Evolutionary conservation across 2,797 vertebrate species (phyloP), one percentile per base, ranked within the genome.

Genomic region (Taeniopygia guttata): DNA sequence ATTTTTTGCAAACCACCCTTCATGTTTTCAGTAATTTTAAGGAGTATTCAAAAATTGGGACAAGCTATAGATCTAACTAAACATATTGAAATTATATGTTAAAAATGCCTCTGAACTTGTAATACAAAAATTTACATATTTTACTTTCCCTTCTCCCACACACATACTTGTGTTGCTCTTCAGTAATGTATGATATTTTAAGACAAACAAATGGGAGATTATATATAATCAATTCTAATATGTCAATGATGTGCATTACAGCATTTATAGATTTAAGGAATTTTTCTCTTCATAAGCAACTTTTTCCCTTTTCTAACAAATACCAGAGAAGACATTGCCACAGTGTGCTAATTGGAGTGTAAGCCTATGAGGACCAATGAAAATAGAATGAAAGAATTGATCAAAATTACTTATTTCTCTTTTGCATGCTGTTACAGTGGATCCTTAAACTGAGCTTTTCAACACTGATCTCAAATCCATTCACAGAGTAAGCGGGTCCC

Each of bases 401-500:
- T 55, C 22, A 58, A 69, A 87, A 86, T 55, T 0, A 42, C 16
- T 48, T 13, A 63, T 83, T 52, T 72, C 34, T 15, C 32, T 63
- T 77, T 59, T 0, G 0, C 30, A 6, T 36, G 32, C 32, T 43
- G 13, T 45, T 83, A 67, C 16, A 85, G 54, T 14, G 5, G 12
- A 30, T 91, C 38, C 54, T 67, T 49, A 77, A 62, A 89, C 7
- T 20, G n/a, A 63, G n/a, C 4, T 73, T 91, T 92, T 2, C 0
- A 1, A 45, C 9, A 32, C 25, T 13, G 30, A 9, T 59, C 48
- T 85, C n/a, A 77, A 90, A 74, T 29, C 4, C 15, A 25, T 40
- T 74, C 74, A 55, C 59, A 63, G 48, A 1, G 0, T 38, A 69
- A 84, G 8, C 0, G 0, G 10, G 20, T 8, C 29, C 30, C 19